Evolutionary conservation across 2,113 vertebrate species (phyloP), one percentile per base, ranked within the genome.

Genomic region (Tauraco erythrolophus): DNA sequence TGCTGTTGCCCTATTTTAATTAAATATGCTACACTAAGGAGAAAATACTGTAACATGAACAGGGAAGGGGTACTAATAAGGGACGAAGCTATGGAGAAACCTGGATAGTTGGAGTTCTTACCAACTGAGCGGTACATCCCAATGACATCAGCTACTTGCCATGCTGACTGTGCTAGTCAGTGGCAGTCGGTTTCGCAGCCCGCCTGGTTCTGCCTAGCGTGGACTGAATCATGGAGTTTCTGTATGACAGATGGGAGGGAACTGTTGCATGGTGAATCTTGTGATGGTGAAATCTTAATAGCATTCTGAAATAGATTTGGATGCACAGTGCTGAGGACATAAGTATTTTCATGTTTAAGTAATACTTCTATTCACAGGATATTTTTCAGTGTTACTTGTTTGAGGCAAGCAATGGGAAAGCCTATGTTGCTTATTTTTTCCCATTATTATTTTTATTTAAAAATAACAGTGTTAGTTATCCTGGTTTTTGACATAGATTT

Each of bases 321-420:
- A 68, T 91, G 53, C 27, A 31, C 37, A 24, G 5, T 22, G 27
- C 56, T 57, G 57, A 84, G 64, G 39, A 70, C 33, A 45, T 45
- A 62, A 74, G 14, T 37, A n/a, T 80, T 66, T 89, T 91, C 39
- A 54, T 45, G 31, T 91, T 93, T 86, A 93, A 95, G 39, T 43
- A 75, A 41, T 74, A 61, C 14, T 45, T 76, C 15, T 50, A 15
- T 65, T 82, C 66, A 53, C 18, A 56, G 18, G 30, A 19, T 30
- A 58, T 76, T 88, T 97, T 74, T 5, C 45, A 74, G 31, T 39
- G 28, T 45, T 78, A 41, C 23, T 78, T 78, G 11, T 86, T 76
- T 45, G 19, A 41, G 25, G 9, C 46, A 79, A 89, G 57, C 33
- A 30, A 76, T 68, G 19, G 43, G 28, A 81, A 83, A 74, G 25